Base-by-base conservation (phyloP, 2,888 invertebrate species). In the Bedellia somnulentella region DNA sequence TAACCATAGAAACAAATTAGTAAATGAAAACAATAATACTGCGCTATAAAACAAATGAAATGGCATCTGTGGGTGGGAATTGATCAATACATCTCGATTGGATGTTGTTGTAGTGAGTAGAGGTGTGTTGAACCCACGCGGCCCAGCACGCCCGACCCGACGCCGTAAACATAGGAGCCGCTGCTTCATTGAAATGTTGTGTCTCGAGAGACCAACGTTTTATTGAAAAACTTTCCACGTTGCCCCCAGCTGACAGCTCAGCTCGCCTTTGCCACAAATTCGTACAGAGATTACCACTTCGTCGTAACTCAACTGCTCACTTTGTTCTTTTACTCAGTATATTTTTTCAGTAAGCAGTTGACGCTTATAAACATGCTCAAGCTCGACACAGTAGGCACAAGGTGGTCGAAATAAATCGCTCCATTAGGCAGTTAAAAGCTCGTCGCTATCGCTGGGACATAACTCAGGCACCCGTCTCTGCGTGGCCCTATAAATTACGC, bases 351-450 rank as follows among this genome's bases (percentile, higher is more conserved):
- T n/a, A n/a, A n/a, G n/a, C n/a, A n/a, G n/a, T n/a, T n/a, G n/a
- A n/a, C n/a, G n/a, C n/a, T n/a, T n/a, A n/a, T n/a, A n/a, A n/a
- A n/a, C n/a, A n/a, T n/a, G n/a, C n/a, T n/a, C n/a, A n/a, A n/a
- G n/a, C n/a, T n/a, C n/a, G n/a, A n/a, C n/a, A n/a, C n/a, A n/a
- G n/a, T n/a, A n/a, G n/a, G n/a, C n/a, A n/a, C n/a, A n/a, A n/a
- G n/a, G 63, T 67, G 64, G 63, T 61, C 52, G 54, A 56, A 64
- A 63, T 70, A 68, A 73, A 73, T 73, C 73, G 71, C 68, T 64
- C 70, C 71, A 73, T 71, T 73, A 70, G 64, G 64, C 68, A 73
- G 75, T 73, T 73, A 73, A 75, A 73, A 75, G 73, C 73, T 68
- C 73, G 67, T 70, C 66, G 68, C 68, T 71, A 73, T 75, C 75